Percentiles rank a stretch among this genome's conserved stretches.
Conservation (phyloP, 2,797 vertebrate genomes). For the Dipus sagitta region DNA sequence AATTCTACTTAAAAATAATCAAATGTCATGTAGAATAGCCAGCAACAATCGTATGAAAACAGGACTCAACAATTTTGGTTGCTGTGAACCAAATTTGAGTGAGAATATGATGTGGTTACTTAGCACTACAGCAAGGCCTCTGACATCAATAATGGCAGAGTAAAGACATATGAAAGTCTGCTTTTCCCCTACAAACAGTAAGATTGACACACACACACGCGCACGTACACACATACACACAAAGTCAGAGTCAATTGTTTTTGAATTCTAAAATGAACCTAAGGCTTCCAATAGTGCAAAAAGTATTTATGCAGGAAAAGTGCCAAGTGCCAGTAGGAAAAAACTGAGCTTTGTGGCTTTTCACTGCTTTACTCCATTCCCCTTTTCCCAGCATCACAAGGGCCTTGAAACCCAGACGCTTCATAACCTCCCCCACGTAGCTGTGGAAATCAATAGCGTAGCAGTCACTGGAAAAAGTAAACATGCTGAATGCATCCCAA, state of each 20-base stretch:
- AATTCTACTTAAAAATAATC: not conserved
- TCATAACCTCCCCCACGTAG: not conserved
- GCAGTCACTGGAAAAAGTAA: not conserved
- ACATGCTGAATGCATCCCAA: not conserved
- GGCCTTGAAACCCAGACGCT: not conserved
- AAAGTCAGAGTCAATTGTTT: not conserved
- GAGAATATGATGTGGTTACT: not conserved
- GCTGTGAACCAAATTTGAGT: not conserved
- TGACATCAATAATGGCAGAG: not conserved
- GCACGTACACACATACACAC: too few relatives aligned
- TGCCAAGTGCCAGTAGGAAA: not conserved
- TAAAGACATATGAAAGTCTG: not conserved
- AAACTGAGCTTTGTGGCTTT: not conserved
- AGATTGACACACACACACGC: not conserved
- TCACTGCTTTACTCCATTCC: not conserved
- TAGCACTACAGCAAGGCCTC: not conserved
- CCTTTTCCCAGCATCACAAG: not conserved
- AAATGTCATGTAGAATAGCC: not conserved
- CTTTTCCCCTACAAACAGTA: not conserved
- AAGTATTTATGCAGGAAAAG: not conserved
- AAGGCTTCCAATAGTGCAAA: not conserved
- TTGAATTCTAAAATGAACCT: constrained; percentile 13
- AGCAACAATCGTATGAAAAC: not conserved
- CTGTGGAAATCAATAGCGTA: not conserved
- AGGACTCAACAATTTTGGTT: not conserved